These are phyloP conservation scores for Arrhopalites spinosus DNA, from an alignment of 2,888 invertebrate species.

Conservation along the genomic window DNA sequence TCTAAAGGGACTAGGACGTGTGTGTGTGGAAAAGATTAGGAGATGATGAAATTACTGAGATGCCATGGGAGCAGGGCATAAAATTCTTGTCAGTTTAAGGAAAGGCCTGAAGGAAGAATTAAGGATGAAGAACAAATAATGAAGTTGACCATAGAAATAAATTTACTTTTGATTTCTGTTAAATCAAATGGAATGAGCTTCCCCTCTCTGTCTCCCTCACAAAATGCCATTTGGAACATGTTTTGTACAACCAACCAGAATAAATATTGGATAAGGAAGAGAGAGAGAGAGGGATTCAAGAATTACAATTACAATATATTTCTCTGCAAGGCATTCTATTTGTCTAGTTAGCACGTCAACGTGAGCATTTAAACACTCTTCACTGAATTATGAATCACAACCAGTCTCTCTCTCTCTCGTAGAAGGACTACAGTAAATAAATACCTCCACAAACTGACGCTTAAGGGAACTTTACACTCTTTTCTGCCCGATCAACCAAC, in stretches of 20 bases:
- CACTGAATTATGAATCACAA: not conserved
- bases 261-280: not conserved
- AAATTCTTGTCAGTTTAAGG: too few relatives aligned
- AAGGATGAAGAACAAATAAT: not conserved
- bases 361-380: conserved; percentile 24
- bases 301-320: conserved; percentile 19
- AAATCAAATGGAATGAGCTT: conserved; percentile 15
- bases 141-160: conserved; percentile 8
- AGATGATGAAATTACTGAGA: too few relatives aligned
- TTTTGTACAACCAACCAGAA: not conserved
- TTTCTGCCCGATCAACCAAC: not conserved
- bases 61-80: too few relatives aligned
- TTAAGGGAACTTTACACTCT: conserved; percentile 6
- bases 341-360: conserved; percentile 36
- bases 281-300: not conserved
- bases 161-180: conserved; percentile 19
- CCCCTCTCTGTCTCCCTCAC: not conserved
- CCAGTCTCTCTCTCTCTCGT: not conserved
- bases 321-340: conserved; percentile 31
- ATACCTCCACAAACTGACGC: conserved; percentile 19
- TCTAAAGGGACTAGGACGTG: too few relatives aligned
- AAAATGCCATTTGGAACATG: not conserved
- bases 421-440: conserved; percentile 14
- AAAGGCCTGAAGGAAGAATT: too few relatives aligned
- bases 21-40: too few relatives aligned